These are phyloP conservation scores for Sphecodes monilicornis DNA, from an alignment of 2,888 invertebrate species.

Conservation along the genomic window DNA sequence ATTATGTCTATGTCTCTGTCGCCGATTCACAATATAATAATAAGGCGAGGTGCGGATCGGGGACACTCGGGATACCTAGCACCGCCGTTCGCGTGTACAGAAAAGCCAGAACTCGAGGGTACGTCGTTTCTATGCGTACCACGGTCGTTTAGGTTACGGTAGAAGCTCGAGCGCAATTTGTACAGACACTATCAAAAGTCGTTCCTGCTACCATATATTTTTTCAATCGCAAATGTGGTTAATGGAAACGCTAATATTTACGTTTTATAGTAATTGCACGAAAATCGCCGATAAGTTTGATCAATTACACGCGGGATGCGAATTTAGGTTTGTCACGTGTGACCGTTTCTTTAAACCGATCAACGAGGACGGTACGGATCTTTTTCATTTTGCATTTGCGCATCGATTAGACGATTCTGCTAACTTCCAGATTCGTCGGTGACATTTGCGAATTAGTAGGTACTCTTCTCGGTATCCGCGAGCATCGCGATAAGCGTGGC, in stretches of 20 bases:
- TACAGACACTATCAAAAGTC: not conserved
- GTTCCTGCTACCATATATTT: not conserved
- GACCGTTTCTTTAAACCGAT: not conserved
- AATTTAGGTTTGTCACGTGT: not conserved
- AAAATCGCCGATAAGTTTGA: not conserved
- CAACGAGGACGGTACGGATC: not conserved
- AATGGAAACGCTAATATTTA: not conserved
- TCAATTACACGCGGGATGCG: not conserved
- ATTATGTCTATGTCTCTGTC: slow-evolving; percentile 26
- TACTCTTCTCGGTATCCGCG: slow-evolving; percentile 1
- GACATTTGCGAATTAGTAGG: not conserved
- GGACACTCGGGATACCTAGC: slow-evolving; percentile 19
- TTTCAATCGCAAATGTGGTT: not conserved
- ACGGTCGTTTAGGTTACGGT: slow-evolving; percentile 24
- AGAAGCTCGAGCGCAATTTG: not conserved
- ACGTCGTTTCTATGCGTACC: slow-evolving; percentile 1
- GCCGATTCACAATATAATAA: slow-evolving; percentile 40
- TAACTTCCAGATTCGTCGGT: not conserved
- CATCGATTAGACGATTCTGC: not conserved
- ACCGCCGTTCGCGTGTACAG: not conserved
- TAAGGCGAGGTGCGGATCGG: slow-evolving; percentile 34
- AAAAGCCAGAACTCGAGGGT: slow-evolving; percentile 4
- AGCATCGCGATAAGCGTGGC: slow-evolving; percentile 18
- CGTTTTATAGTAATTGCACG: not conserved
- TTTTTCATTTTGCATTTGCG: not conserved